phyloP scores from a whole-genome alignment of 2,888 invertebrate species.

The Byasa hedistus region DNA sequence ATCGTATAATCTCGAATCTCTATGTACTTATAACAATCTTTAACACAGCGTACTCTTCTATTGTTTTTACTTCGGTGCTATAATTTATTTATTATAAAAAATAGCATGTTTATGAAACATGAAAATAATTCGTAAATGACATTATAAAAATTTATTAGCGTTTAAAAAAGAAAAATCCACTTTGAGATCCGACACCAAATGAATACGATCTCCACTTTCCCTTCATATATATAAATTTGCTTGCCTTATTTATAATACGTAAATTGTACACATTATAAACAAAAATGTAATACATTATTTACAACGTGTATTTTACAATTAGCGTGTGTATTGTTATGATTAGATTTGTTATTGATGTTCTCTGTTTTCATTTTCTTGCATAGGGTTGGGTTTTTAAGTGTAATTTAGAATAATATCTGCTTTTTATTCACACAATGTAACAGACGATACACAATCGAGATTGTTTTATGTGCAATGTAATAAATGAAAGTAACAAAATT shows the following conservation, averaged over 20 bases:
- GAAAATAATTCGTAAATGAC: neutral
- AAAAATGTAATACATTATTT: slow-evolving; percentile 1
- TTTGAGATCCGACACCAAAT: neutral
- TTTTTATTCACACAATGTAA: slow-evolving; percentile 31
- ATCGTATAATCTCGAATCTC: slow-evolving; percentile 17
- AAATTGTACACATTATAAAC: slow-evolving; percentile 3
- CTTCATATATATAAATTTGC: slow-evolving; percentile 1
- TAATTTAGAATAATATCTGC: slow-evolving; percentile 27
- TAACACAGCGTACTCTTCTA: neutral
- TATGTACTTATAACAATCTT: neutral
- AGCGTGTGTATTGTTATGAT: slow-evolving; percentile 19
- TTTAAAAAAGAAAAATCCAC: neutral
- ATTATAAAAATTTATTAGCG: neutral
- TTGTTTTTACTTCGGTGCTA: slow-evolving; percentile 40
- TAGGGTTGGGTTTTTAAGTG: slow-evolving; percentile 26
- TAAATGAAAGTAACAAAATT: slow-evolving; percentile 43
- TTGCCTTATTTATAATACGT: slow-evolving; percentile 18
- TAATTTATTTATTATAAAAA: slow-evolving; percentile 35
- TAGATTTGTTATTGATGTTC: slow-evolving; percentile 32
- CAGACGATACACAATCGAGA: slow-evolving; percentile 53
- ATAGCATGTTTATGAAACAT: slow-evolving; percentile 4
- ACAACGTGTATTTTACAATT: slow-evolving; percentile 9
- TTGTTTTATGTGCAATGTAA: slow-evolving; percentile 58
- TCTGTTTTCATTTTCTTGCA: slow-evolving; percentile 28
- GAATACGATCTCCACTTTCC: slow-evolving; percentile 12